Conservation (phyloP, 2,797 vertebrate species). For the Pseudochirops corinnae region DNA sequence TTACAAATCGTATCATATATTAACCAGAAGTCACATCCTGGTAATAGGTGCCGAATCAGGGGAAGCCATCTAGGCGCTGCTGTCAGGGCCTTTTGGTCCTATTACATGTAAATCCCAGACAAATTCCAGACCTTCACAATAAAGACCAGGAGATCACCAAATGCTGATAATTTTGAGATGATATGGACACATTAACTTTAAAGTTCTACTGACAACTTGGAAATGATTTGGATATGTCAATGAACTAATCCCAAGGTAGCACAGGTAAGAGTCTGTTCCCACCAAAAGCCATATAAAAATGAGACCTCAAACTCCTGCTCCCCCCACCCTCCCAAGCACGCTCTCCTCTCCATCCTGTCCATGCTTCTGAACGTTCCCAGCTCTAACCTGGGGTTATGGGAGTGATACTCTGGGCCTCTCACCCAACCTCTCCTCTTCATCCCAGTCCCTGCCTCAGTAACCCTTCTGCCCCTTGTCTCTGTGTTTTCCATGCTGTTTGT, state of each 20-base stretch:
- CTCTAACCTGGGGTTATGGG: not conserved
- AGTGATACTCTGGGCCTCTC: not conserved
- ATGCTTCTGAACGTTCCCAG: not conserved
- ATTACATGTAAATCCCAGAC: not conserved
- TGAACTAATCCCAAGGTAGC: not conserved
- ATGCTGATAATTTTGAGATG: not conserved
- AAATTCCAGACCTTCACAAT: not conserved
- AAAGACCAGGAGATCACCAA: not conserved
- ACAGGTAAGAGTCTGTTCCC: not conserved
- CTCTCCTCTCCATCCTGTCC: not conserved
- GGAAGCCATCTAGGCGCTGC: not conserved
- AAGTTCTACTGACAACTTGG: not conserved
- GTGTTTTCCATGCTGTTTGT: not conserved
- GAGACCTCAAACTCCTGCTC: not conserved
- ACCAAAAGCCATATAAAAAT: not conserved
- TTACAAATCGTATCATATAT: not conserved
- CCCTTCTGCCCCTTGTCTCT: not conserved
- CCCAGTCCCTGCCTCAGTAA: not conserved
- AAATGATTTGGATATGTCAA: not conserved
- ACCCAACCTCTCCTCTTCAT: not conserved
- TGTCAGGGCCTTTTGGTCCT: not conserved
- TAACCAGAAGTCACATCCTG: not conserved
- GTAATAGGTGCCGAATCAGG: not conserved
- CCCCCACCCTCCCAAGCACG: rapidly evolving
- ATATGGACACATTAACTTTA: not conserved